Conservation (phyloP, 1,140 invertebrate genomes). For the Trichonephila clavata region DNA sequence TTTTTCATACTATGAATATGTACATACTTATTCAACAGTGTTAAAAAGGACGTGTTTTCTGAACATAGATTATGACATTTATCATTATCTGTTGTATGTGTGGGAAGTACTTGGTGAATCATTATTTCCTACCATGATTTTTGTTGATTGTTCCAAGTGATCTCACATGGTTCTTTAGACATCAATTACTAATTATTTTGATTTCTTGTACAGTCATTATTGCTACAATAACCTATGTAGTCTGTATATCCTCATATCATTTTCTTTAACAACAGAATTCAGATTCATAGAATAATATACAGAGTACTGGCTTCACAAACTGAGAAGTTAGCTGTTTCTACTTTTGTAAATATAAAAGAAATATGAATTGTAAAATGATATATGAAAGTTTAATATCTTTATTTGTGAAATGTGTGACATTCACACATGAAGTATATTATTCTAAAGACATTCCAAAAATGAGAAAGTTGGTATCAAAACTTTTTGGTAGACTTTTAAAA, state of each 20-base stretch:
- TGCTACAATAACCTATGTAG: slow-evolving; percentile 58
- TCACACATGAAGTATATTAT: slow-evolving; percentile 48
- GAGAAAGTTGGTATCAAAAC: not conserved
- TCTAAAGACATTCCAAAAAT: slow-evolving; percentile 61
- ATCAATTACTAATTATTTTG: slow-evolving; percentile 43
- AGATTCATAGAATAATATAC: slow-evolving; percentile 13
- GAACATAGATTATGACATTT: slow-evolving; percentile 29
- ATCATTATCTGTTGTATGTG: slow-evolving; percentile 44
- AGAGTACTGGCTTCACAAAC: slow-evolving; percentile 25
- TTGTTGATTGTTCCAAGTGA: slow-evolving; percentile 55
- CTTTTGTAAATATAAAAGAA: slow-evolving; percentile 62
- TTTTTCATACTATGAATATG: slow-evolving; percentile 25
- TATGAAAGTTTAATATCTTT: slow-evolving; percentile 25
- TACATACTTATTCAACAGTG: slow-evolving; percentile 17
- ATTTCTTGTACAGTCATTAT: slow-evolving; percentile 70
- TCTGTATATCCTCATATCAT: slow-evolving; percentile 66
- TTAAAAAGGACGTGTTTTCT: slow-evolving; percentile 21
- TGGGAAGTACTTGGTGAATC: not conserved
- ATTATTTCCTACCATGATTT: slow-evolving; percentile 25
- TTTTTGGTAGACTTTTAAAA: slow-evolving; percentile 7
- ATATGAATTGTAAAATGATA: not conserved
- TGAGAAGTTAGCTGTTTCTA: slow-evolving; percentile 30
- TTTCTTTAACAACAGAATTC: slow-evolving; percentile 33
- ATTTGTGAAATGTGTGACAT: slow-evolving; percentile 46
- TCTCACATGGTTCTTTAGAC: slow-evolving; percentile 50